A percentile compares a stretch with the other conserved stretches of the same genome.
phyloP scores from a whole-genome alignment of 2,113 vertebrate species.

The Rallus limicola region DNA sequence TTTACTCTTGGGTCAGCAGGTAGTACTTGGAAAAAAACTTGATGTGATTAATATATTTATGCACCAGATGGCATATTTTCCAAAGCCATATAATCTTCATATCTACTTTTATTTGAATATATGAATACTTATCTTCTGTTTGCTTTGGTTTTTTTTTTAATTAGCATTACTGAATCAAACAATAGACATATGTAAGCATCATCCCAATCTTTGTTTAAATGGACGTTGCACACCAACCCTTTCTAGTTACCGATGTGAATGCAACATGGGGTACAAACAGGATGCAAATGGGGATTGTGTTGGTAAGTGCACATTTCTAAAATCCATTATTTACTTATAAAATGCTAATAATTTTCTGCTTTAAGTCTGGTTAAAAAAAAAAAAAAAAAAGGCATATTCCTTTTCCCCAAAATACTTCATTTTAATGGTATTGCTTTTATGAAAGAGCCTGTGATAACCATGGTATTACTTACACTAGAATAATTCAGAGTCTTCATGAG shows the following conservation, averaged over 20 bases:
- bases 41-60: not conserved
- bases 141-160: not conserved
- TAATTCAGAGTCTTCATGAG: not conserved
- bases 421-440: not conserved
- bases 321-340: not conserved
- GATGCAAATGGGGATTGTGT: conserved; percentile 76
- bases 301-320: conserved; percentile 63
- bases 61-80: not conserved
- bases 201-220: conserved; percentile 78
- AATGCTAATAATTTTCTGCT: not conserved
- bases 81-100: not conserved
- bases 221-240: conserved; percentile 76
- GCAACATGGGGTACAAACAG: conserved; percentile 77
- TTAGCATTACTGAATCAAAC: conserved; percentile 80
- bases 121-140: not conserved
- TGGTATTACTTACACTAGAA: not conserved
- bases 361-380: fast-evolving
- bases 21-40: not conserved
- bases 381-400: not conserved
- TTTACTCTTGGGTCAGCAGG: not conserved
- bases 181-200: conserved; percentile 76
- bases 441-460: not conserved
- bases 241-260: conserved; percentile 79
- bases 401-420: not conserved
- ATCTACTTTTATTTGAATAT: not conserved